Evolutionary conservation across 2,888 invertebrate genomes (phyloP).

Genomic region (Apomyelois bistriatella): DNA sequence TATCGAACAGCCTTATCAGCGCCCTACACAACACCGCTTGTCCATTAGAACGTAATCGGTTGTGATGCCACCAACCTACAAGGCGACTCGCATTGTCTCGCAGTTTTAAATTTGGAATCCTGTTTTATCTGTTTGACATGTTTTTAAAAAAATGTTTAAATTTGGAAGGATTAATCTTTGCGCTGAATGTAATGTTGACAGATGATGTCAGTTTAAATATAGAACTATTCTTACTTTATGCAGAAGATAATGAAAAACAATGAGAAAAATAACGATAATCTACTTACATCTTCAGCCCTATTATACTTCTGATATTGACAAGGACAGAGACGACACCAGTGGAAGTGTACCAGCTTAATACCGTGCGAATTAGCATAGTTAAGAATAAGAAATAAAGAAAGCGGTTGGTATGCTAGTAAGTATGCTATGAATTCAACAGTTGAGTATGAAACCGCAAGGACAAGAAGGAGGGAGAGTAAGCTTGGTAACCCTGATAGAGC

Average conservation of each 20-base stretch:
- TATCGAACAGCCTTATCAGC: conserved; percentile 72
- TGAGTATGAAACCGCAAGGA: too few relatives aligned
- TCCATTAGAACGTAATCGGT: conserved; percentile 80
- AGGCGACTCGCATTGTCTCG: conserved; percentile 60
- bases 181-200: neutral
- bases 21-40: conserved; percentile 75
- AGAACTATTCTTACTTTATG: neutral
- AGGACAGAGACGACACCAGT: too few relatives aligned
- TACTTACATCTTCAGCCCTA: too few relatives aligned
- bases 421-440: too few relatives aligned
- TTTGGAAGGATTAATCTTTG: conserved; percentile 3
- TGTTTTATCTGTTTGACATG: conserved; percentile 11
- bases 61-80: conserved; percentile 74
- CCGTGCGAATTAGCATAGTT: too few relatives aligned
- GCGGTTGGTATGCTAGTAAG: too few relatives aligned
- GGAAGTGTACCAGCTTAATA: too few relatives aligned
- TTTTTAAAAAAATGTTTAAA: conserved; percentile 14
- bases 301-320: too few relatives aligned
- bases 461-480: too few relatives aligned
- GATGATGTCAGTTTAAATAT: neutral
- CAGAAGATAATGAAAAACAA: neutral
- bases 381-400: too few relatives aligned
- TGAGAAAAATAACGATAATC: too few relatives aligned
- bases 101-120: conserved; percentile 40
- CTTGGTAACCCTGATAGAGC: too few relatives aligned